Conservation (phyloP, 2,888 invertebrate species). For the Lysandra coridon region DNA sequence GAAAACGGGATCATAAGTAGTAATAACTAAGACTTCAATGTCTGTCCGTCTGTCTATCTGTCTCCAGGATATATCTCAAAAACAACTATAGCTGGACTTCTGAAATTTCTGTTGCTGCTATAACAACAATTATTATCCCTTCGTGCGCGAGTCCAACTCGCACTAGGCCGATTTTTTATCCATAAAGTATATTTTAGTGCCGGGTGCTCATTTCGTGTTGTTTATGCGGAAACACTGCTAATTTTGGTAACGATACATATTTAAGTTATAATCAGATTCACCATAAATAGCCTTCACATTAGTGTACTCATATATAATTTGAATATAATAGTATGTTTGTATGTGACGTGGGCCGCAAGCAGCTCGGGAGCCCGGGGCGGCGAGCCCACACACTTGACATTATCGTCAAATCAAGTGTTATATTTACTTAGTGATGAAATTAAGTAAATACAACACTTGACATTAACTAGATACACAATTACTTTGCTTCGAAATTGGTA, state of each 20-base stretch:
- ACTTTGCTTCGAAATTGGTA: neutral
- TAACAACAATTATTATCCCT: too few species aligned
- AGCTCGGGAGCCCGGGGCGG: neutral
- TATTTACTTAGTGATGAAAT: neutral
- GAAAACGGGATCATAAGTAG: too few species aligned
- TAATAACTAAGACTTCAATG: too few species aligned
- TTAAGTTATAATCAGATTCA: neutral
- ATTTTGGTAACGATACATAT: neutral
- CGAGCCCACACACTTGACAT: slow-evolving; percentile 2
- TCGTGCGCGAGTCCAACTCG: too few species aligned
- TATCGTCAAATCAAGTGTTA: neutral
- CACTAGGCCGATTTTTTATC: too few species aligned
- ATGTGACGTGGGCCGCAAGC: neutral
- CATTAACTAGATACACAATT: neutral
- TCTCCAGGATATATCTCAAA: too few species aligned
- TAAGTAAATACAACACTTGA: neutral
- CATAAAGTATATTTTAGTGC: too few species aligned
- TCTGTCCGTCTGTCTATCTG: too few species aligned
- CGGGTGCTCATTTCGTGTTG: too few species aligned
- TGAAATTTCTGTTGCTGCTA: too few species aligned
- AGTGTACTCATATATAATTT: neutral
- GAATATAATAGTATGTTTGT: slow-evolving; percentile 13
- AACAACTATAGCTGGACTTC: too few species aligned
- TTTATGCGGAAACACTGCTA: neutral
- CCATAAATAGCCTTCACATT: neutral